Evolutionary conservation across 1,140 invertebrate genomes (phyloP).

Genomic region (Calephelis virginiensis): DNA sequence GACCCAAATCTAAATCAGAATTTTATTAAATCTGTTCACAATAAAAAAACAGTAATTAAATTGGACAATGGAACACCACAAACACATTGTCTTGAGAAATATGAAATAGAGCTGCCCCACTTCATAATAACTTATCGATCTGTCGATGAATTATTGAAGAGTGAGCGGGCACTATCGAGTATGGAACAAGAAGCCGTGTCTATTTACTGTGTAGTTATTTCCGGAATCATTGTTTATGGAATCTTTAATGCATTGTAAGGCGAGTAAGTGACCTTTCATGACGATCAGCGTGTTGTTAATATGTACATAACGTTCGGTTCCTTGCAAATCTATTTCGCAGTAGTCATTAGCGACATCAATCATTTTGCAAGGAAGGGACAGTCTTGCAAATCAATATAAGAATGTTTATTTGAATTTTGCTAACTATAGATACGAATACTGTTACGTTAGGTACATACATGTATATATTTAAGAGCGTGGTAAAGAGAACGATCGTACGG

Average conservation of each 20-base stretch:
- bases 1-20: too few species aligned
- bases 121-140: slow-evolving; percentile 52
- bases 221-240: slow-evolving; percentile 66
- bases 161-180: slow-evolving; percentile 39
- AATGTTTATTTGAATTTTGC: slow-evolving; percentile 11
- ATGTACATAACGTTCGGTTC: slow-evolving; percentile 11
- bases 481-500: too few species aligned
- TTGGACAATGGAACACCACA: background rate
- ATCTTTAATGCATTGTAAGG: slow-evolving; percentile 50
- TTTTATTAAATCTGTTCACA: too few species aligned
- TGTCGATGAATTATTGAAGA: slow-evolving; percentile 62
- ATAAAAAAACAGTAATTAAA: slow-evolving; percentile 1
- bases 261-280: slow-evolving; percentile 46
- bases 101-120: slow-evolving; percentile 33
- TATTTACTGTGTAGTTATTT: slow-evolving; percentile 60
- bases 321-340: slow-evolving; percentile 16
- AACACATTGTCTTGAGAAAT: slow-evolving; percentile 22
- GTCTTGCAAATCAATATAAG: background rate
- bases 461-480: too few species aligned
- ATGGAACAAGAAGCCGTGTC: slow-evolving; percentile 35
- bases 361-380: slow-evolving; percentile 5
- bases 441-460: too few species aligned
- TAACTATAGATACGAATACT: too few species aligned
- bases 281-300: slow-evolving; percentile 29
- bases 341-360: slow-evolving; percentile 14